Conservation (phyloP, 2,113 vertebrate genomes). For the Gasterosteus aculeatus region DNA sequence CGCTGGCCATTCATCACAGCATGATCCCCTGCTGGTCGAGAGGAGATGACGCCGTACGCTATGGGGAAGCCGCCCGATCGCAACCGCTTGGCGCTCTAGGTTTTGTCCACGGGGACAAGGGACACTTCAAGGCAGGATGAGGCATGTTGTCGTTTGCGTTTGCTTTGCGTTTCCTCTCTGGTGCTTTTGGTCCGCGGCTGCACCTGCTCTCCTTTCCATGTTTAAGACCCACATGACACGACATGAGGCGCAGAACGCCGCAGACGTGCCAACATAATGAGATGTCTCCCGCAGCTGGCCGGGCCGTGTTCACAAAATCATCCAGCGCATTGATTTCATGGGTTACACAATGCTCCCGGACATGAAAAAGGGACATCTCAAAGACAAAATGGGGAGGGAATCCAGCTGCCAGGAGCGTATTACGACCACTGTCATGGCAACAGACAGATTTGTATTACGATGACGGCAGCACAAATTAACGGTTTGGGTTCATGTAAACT, state of each 20-base stretch:
- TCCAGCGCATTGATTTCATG: constrained; percentile 66
- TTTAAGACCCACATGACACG: constrained; percentile 59
- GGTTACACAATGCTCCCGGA: constrained; percentile 41
- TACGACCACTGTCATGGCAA: constrained; percentile 28
- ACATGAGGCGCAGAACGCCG: constrained; percentile 45
- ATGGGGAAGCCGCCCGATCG: constrained; percentile 8
- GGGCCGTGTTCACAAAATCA: constrained; percentile 48
- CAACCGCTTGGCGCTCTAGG: constrained; percentile 23
- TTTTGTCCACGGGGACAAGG: constrained; percentile 50
- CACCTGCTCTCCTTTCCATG: constrained; percentile 68
- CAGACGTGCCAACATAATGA: constrained; percentile 64
- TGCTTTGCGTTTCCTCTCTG: constrained; percentile 56
- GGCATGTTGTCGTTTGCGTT: constrained; percentile 74
- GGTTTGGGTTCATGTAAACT: background rate
- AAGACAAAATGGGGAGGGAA: constrained; percentile 41
- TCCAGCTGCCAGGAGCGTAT: constrained; percentile 9
- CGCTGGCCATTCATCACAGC: constrained; percentile 71
- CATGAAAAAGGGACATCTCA: constrained; percentile 44
- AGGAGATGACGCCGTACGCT: constrained; percentile 34
- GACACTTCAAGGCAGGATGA: constrained; percentile 69
- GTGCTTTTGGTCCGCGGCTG: constrained; percentile 57
- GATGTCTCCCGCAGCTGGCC: constrained; percentile 56
- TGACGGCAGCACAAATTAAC: constrained; percentile 10
- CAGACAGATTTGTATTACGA: constrained; percentile 8
- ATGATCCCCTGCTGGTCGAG: constrained; percentile 48